Evolutionary conservation across 2,797 vertebrate species (phyloP).

Genomic region (Pseudomugil tenellus): DNA sequence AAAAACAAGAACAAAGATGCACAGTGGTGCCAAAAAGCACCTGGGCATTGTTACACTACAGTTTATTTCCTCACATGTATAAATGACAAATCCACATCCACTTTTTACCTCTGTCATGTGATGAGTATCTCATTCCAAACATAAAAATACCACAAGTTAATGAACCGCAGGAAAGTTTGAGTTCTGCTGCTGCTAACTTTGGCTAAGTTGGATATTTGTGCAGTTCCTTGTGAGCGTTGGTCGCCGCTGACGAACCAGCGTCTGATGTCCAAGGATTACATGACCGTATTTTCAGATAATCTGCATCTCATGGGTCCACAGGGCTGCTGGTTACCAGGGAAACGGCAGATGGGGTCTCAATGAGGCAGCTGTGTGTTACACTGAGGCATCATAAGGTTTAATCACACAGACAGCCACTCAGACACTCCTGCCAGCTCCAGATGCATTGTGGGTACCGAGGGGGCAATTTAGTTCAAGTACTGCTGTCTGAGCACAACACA

Average conservation of each 20-base stretch:
- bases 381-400: constrained; percentile 46
- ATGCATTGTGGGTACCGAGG: constrained; percentile 72
- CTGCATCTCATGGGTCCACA: neutral
- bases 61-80: too few relatives aligned
- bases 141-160: neutral
- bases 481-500: constrained; percentile 46
- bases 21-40: too few relatives aligned
- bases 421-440: constrained; percentile 67
- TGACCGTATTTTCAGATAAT: neutral
- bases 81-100: too few relatives aligned
- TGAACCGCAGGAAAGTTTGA: neutral
- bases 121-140: too few relatives aligned
- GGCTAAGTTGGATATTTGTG: neutral
- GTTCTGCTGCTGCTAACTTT: neutral
- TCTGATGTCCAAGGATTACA: neutral
- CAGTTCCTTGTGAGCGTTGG: too few relatives aligned
- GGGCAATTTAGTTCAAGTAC: constrained; percentile 69
- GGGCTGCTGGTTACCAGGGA: constrained; percentile 39
- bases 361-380: constrained; percentile 43
- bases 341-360: constrained; percentile 22
- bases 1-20: too few relatives aligned
- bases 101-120: too few relatives aligned
- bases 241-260: too few relatives aligned
- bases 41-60: too few relatives aligned
- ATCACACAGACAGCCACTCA: constrained; percentile 55